Evolutionary conservation across 2,113 vertebrate species (phyloP).

Genomic region (Boulengeromyrus knoepffleri): DNA sequence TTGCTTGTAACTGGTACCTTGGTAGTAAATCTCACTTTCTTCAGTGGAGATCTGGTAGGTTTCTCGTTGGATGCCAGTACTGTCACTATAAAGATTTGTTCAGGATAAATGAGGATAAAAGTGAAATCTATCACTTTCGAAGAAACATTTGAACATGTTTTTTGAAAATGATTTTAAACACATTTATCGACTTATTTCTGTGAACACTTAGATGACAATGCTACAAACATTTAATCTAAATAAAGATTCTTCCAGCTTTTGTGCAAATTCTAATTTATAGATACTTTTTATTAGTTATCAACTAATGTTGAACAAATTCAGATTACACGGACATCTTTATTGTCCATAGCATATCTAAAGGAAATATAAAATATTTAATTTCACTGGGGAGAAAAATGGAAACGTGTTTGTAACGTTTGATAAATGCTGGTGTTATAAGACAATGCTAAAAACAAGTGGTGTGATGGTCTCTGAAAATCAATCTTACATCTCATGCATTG

Average conservation of each 20-base stretch:
- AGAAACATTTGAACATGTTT: neutral
- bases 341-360: neutral
- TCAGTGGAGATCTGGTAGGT: conserved; percentile 53
- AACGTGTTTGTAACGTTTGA: neutral
- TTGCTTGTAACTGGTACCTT: conserved; percentile 30
- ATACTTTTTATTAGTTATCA: neutral
- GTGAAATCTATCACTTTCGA: neutral
- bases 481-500: neutral
- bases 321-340: neutral
- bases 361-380: neutral
- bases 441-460: neutral
- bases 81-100: conserved; percentile 46
- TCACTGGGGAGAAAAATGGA: neutral
- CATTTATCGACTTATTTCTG: neutral
- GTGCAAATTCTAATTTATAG: neutral
- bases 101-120: neutral
- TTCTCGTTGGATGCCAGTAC: conserved; percentile 47
- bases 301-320: neutral
- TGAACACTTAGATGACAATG: neutral
- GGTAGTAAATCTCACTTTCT: conserved; percentile 45
- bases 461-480: neutral
- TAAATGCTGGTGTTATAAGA: neutral
- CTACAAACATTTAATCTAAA: neutral
- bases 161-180: neutral
- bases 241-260: neutral